Conservation (phyloP, 2,888 invertebrate species). For the Cerastis leucographa region DNA sequence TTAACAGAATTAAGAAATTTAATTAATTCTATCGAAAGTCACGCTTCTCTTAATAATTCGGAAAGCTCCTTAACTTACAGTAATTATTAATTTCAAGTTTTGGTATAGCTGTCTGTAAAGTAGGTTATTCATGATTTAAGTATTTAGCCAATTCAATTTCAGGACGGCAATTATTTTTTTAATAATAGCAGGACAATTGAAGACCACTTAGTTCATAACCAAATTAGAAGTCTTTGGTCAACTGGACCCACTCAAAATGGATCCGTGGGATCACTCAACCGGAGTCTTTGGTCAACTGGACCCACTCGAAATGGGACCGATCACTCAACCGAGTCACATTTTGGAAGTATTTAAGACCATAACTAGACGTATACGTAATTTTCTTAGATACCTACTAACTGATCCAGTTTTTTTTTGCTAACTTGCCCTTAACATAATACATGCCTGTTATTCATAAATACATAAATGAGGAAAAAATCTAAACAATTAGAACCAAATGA, state of each 20-base stretch:
- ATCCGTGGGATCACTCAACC: too few species aligned
- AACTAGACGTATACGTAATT: neutral
- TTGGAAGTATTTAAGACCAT: neutral
- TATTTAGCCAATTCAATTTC: neutral
- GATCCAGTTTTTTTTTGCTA: neutral
- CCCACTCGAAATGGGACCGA: too few species aligned
- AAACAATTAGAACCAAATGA: neutral
- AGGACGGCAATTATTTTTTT: neutral
- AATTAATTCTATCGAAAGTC: slow-evolving; percentile 50
- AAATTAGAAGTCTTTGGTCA: neutral
- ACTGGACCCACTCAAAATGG: too few species aligned
- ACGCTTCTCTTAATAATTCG: slow-evolving; percentile 39
- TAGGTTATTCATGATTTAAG: slow-evolving; percentile 9
- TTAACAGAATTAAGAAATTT: slow-evolving; percentile 45
- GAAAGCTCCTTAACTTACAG: slow-evolving; percentile 34
- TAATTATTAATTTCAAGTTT: slow-evolving; percentile 46
- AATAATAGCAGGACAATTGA: neutral
- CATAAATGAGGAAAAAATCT: neutral
- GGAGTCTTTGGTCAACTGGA: too few species aligned
- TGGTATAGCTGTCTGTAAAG: slow-evolving; percentile 13
- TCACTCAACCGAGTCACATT: too few species aligned
- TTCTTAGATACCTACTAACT: neutral
- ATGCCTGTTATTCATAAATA: neutral
- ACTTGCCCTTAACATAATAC: neutral
- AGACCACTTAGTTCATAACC: neutral